phyloP scores from a whole-genome alignment of 2,888 invertebrate genomes.

The Drosophila siamana region DNA sequence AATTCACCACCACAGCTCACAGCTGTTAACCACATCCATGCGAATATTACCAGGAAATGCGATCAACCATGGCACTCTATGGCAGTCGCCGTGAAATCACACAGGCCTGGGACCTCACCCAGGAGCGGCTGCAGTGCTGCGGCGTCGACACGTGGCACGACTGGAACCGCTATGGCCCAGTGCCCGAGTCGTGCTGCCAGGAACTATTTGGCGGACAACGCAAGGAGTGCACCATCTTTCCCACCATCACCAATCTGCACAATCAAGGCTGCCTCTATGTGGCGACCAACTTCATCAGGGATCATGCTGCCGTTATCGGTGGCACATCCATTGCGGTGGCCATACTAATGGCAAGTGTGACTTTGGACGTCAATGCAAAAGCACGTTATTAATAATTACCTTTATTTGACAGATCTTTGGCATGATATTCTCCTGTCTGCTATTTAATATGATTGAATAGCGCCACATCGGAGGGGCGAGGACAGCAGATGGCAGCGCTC shows the following conservation, averaged over 20 bases:
- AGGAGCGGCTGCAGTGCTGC: slow-evolving; percentile 93
- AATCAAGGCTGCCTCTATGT: slow-evolving; percentile 91
- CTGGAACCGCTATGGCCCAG: slow-evolving; percentile 90
- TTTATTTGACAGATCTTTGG: slow-evolving; percentile 90
- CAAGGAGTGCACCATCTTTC: slow-evolving; percentile 83
- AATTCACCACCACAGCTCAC: neutral
- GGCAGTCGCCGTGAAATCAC: slow-evolving; percentile 90
- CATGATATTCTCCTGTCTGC: slow-evolving; percentile 92
- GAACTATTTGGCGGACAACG: slow-evolving; percentile 87
- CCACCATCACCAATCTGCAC: slow-evolving; percentile 86
- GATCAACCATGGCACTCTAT: slow-evolving; percentile 90
- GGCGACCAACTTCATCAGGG: slow-evolving; percentile 90
- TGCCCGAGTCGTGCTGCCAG: slow-evolving; percentile 92
- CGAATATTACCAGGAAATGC: slow-evolving; percentile 87
- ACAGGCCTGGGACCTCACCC: slow-evolving; percentile 95
- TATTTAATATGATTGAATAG: slow-evolving; percentile 94
- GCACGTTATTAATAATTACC: neutral
- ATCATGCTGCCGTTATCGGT: slow-evolving; percentile 92
- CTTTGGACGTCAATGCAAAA: too few species aligned
- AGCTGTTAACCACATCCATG: neutral
- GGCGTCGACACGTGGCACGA: slow-evolving; percentile 91
- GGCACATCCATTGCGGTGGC: slow-evolving; percentile 93
- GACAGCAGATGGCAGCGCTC: slow-evolving; percentile 5
- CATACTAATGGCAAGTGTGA: slow-evolving; percentile 90
- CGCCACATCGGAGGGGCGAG: slow-evolving; percentile 33